These are phyloP conservation scores for Latrodectus geometricus DNA, from an alignment of 1,140 invertebrate genomes.

Conservation along the genomic window DNA sequence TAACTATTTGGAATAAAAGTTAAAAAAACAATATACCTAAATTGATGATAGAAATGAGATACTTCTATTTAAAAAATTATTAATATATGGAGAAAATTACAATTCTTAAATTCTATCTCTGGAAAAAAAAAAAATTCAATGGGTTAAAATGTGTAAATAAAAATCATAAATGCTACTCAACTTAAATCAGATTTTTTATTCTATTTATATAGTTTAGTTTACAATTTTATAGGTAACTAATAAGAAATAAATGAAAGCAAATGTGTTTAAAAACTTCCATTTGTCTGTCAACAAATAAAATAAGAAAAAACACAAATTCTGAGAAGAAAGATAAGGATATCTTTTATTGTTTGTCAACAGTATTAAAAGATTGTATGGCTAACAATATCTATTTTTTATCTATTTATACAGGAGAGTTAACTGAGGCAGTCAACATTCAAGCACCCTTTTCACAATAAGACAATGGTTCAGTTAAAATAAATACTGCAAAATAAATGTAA, in stretches of 20 bases:
- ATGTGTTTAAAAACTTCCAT: neutral
- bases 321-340: slow-evolving; percentile 54
- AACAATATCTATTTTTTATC: slow-evolving; percentile 15
- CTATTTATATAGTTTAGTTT: no score
- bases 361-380: slow-evolving; percentile 55
- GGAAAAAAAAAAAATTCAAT: no score
- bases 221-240: no score
- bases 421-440: slow-evolving; percentile 17
- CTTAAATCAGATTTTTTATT: no score
- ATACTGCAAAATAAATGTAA: neutral
- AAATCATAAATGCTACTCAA: no score
- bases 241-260: neutral
- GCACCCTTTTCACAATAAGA: slow-evolving; percentile 11
- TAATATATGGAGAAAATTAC: no score
- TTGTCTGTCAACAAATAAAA: neutral
- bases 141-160: no score
- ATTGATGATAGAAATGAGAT: no score
- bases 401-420: slow-evolving; percentile 18
- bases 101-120: no score
- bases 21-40: no score
- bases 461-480: neutral
- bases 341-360: slow-evolving; percentile 57
- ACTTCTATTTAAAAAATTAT: no score
- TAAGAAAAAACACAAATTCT: neutral
- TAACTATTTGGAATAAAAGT: no score